Evolutionary conservation across 2,113 vertebrate species (phyloP), one percentile per base, ranked within the genome.

Genomic region (Pogonocichla stellata): DNA sequence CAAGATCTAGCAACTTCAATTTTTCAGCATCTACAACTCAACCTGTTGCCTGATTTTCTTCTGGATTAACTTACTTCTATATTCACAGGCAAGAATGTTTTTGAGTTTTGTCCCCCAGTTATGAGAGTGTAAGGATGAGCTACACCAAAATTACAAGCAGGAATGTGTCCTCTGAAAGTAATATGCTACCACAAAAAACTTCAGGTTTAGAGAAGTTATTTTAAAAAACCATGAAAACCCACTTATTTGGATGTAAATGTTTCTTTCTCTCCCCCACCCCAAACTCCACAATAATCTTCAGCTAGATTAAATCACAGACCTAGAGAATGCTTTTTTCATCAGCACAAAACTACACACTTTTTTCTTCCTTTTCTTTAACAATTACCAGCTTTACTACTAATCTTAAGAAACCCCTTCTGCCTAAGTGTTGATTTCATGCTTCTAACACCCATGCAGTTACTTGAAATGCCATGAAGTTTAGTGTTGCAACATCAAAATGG

Each of bases 191-290:
- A 75, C 4, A 6, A 47, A 80, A 64, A 54, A 19, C 25, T 33
- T 80, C 16, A 34, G 11, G 8, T 87, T 92, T 67, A 83, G 26
- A 87, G 23, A 64, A 72, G 24, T 61, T 86, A 33, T 47, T 73
- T 51, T 3, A 4, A 25, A 60, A 73, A 56, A 45, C 0, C 24
- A 75, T 29, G 33, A 72, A 67, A 78, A 3, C 5, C 8, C 8
- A 20, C 28, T 45, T 84, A 45, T 12, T 16, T 70, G 42, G 40
- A 7, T n/a, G 33, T 64, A 75, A 82, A 80, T 56, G 8, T 40
- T 80, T 64, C n/a, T 47, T 60, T 25, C 26, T 24, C 2, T 4
- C 5, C 11, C 11, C 5, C 4, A 0, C 18, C 17, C 11, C 4
- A 38, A 61, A 40, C 29, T 50, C 40, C 22, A 75, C 48, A 60